phyloP scores from a whole-genome alignment of 1,140 invertebrate species.

The Microplitis mediator region DNA sequence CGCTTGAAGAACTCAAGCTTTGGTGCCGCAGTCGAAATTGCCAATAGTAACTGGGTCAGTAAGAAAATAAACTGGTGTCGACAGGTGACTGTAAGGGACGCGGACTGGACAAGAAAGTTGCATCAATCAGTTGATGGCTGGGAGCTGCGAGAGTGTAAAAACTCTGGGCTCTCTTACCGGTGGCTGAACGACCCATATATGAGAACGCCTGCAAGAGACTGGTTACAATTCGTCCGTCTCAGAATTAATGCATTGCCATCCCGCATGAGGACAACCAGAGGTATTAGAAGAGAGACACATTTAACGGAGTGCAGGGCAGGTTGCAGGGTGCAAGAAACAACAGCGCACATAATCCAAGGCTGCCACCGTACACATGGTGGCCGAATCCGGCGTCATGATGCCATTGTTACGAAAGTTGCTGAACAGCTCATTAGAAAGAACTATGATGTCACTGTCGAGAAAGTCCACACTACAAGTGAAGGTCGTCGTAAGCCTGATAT shows the following conservation, averaged over 20 bases:
- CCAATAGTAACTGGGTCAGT: background rate
- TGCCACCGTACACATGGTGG: slow-evolving; percentile 51
- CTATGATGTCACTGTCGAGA: slow-evolving; percentile 20
- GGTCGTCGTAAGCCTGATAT: slow-evolving; percentile 28
- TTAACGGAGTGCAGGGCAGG: slow-evolving; percentile 39
- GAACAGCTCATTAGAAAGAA: background rate
- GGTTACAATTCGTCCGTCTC: slow-evolving; percentile 39
- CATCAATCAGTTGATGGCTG: slow-evolving; percentile 3
- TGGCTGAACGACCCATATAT: background rate
- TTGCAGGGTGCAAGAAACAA: slow-evolving; percentile 43
- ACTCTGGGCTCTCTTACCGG: background rate
- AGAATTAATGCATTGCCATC: slow-evolving; percentile 44
- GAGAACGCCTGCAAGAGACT: slow-evolving; percentile 38
- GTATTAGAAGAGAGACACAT: background rate
- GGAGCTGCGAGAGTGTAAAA: background rate
- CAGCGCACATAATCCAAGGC: slow-evolving; percentile 48
- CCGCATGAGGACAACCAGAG: slow-evolving; percentile 30
- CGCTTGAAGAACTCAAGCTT: background rate
- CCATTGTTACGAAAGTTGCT: slow-evolving; percentile 12
- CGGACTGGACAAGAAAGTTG: background rate
- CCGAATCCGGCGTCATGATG: slow-evolving; percentile 45
- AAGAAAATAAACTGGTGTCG: background rate
- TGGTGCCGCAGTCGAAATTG: background rate
- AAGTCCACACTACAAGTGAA: background rate
- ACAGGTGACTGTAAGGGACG: too few relatives aligned